Base-by-base conservation (phyloP, 2,797 vertebrate genomes). In the Austrolebias charrua region DNA sequence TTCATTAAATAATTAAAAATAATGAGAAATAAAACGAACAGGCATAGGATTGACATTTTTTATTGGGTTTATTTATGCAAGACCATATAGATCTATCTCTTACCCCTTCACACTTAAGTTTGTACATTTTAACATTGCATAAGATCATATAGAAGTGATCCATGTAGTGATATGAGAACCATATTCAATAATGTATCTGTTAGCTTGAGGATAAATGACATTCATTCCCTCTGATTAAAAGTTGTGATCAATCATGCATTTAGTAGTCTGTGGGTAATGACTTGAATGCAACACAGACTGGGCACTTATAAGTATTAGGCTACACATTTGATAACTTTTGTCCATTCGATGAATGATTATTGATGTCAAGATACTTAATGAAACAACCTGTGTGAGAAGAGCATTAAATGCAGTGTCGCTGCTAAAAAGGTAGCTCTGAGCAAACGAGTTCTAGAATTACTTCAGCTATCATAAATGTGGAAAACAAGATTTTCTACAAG, bases 121-220 rank as follows among this genome's bases (percentile, higher is more conserved):
- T 86, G 35, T 83, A 89, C 75, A 86, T 84, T 79, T 81, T 59
- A 83, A 84, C 83, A 85, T 91, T 92, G 90, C 90, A 92, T 92
- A 92, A 92, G 83, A 85, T 89, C 86, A 78, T 86, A 87, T 69
- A 85, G 81, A 83, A 71, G 85, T 90, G 87, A 86, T 82, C 69
- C 61, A 83, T 69, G 66, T 84, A 77, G 85, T 88, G 89, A 90
- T 90, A 90, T 85, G 81, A 88, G 61, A 88, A 87, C 72, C 71
- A 69, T 84, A 81, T 66, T 85, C 19, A 63, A 69, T 52, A 65
- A 83, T 72, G 76, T 73, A 75, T 78, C 59, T 79, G 66, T 73
- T 81, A 76, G 75, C 79, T 54, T 47, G 67, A 85, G 79, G 69
- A 80, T 63, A 82, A 83, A 81, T 78, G 73, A 79, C 68, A 86